Evolutionary conservation across 2,797 vertebrate species (phyloP).

Genomic region (Chaenodraco wilsoni): DNA sequence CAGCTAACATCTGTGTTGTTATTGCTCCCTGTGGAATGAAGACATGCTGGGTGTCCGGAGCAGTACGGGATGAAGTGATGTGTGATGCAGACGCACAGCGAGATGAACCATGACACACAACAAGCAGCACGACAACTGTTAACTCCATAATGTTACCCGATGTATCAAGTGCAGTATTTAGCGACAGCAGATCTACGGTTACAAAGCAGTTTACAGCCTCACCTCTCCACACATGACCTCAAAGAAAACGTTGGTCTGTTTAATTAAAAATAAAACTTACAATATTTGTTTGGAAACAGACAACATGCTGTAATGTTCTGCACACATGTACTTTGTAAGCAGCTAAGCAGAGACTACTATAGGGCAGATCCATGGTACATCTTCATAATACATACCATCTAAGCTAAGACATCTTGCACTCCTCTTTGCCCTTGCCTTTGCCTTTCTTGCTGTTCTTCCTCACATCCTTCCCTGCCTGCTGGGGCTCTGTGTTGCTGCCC

Average conservation of each 20-base stretch:
- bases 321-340: conserved; percentile 22
- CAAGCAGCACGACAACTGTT: conserved; percentile 39
- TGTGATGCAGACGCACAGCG: neutral
- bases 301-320: conserved; percentile 44
- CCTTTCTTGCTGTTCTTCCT: conserved; percentile 77
- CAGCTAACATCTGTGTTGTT: neutral
- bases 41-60: neutral
- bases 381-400: neutral
- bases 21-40: neutral
- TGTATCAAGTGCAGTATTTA: conserved; percentile 8
- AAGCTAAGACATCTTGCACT: conserved; percentile 87
- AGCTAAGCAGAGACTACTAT: conserved; percentile 19
- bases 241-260: conserved; percentile 1
- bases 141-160: conserved; percentile 8
- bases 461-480: conserved; percentile 54
- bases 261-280: neutral
- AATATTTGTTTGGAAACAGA: conserved; percentile 22
- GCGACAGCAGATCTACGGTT: neutral
- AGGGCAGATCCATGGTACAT: neutral
- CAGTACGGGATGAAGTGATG: neutral
- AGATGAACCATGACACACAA: conserved; percentile 3
- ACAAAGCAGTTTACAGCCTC: neutral
- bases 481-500: conserved; percentile 62
- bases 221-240: neutral
- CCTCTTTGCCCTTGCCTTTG: conserved; percentile 89